Base-by-base conservation (phyloP, 2,888 invertebrate species). In the Psylliodes chrysocephalus region DNA sequence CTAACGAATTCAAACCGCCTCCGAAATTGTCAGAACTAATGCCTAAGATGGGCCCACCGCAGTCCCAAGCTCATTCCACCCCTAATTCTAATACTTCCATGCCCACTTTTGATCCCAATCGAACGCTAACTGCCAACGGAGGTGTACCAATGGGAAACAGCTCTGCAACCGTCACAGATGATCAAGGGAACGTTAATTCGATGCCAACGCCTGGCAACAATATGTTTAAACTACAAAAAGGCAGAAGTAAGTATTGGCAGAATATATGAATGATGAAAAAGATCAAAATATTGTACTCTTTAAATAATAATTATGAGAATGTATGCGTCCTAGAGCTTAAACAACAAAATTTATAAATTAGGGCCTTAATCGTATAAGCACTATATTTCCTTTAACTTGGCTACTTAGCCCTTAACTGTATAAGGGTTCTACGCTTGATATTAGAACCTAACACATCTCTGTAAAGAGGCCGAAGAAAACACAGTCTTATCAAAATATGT, bases 181-280 rank as follows among this genome's bases (percentile, higher is more conserved):
- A 70, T 18, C 17, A 38, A 19, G 59, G 15, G 47, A 63, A 60
- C 51, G 79, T 30, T 61, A 17, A 44, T 4, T 35, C 64, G 4
- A 70, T 78, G 55, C 71, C 80, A 8, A 56, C 75, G 18, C 81
- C 82, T 72, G 86, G 88, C 44, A 25, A 14, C 1, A 93, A 93
- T 79, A 91, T 92, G 83, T 93, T 91, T 81, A 93, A 93, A 82
- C 85, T 93, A 84, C 90, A 91, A 81, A 89, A 90, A 74, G 87
- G 89, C 71, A 86, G 92, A 83, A 90, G 91, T 90, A 82, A 89
- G 90, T 85, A 19, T 17, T n/a, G n/a, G n/a, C n/a, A n/a, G n/a
- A n/a, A n/a, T n/a, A 2, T 14, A 28, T 7, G 10, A 12, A 52
- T 18, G n/a, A n/a, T n/a, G n/a, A n/a, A n/a, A n/a, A n/a, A n/a